These are phyloP conservation scores for Synanthedon tipuliformis DNA, from an alignment of 2,888 invertebrate genomes.

Conservation along the genomic window DNA sequence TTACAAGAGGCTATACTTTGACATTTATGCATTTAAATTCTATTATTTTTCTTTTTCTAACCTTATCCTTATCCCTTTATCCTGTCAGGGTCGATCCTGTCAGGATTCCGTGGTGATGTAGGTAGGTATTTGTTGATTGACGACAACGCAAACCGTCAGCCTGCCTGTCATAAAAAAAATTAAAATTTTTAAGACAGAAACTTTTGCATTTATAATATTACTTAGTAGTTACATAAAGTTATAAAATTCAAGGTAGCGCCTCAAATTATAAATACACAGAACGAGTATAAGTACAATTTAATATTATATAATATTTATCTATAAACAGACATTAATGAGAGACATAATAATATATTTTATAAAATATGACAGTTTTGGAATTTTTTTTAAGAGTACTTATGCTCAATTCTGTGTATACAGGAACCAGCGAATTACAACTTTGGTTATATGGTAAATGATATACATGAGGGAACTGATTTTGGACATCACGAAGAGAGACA, in stretches of 20 bases:
- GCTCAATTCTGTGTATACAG: slow-evolving; percentile 36
- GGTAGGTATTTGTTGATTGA: too few relatives aligned
- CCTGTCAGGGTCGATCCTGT: too few relatives aligned
- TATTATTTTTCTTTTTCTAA: too few relatives aligned
- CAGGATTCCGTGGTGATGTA: too few relatives aligned
- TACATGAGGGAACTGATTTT: slow-evolving; percentile 72
- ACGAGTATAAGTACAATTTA: slow-evolving; percentile 23
- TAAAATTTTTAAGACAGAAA: too few relatives aligned
- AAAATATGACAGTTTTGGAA: not conserved
- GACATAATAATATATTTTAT: not conserved
- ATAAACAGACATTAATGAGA: not conserved
- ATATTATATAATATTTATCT: not conserved
- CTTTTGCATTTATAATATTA: too few relatives aligned
- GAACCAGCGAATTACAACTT: slow-evolving; percentile 77
- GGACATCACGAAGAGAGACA: slow-evolving; percentile 74
- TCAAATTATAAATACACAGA: slow-evolving; percentile 10
- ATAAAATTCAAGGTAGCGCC: not conserved
- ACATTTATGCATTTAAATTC: too few relatives aligned
- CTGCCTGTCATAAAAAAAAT: too few relatives aligned
- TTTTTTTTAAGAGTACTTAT: slow-evolving; percentile 21
- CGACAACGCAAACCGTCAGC: too few relatives aligned
- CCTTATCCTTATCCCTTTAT: too few relatives aligned
- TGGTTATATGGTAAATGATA: slow-evolving; percentile 74
- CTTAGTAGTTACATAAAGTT: too few relatives aligned
- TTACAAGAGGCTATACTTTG: too few relatives aligned